A percentile compares a stretch with the other conserved stretches of the same genome.
These are phyloP conservation scores for Alosa alosa DNA, from an alignment of 2,113 vertebrate species.

Conservation along the genomic window DNA sequence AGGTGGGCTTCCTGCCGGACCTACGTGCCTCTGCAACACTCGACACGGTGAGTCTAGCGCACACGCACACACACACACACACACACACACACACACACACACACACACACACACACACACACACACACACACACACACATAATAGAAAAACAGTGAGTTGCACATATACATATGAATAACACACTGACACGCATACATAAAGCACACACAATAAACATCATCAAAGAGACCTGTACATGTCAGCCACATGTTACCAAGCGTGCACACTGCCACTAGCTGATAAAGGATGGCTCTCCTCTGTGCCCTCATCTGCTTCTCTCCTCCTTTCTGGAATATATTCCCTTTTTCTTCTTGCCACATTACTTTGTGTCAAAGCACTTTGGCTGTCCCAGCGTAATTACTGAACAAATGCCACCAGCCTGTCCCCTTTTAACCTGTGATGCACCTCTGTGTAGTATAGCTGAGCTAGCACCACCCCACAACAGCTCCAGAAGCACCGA, in stretches of 20 bases:
- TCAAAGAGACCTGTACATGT: background rate
- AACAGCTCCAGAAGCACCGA: background rate
- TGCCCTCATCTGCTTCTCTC: background rate
- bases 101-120: background rate
- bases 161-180: background rate
- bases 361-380: background rate
- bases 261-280: no score
- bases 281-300: background rate
- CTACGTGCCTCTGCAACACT: slow-evolving; percentile 89
- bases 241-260: no score
- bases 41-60: slow-evolving; percentile 78
- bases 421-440: background rate
- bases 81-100: background rate
- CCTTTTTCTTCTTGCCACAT: background rate
- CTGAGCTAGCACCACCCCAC: background rate
- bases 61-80: background rate
- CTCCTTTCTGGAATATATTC: background rate
- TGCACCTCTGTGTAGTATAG: background rate
- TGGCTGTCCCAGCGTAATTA: background rate
- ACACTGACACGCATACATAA: background rate
- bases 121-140: no score
- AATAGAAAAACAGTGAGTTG: background rate
- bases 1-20: slow-evolving; percentile 96
- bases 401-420: background rate
- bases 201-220: no score